These are phyloP conservation scores for Rhizomys pruinosus DNA, from an alignment of 2,113 vertebrate genomes.

Conservation along the genomic window DNA sequence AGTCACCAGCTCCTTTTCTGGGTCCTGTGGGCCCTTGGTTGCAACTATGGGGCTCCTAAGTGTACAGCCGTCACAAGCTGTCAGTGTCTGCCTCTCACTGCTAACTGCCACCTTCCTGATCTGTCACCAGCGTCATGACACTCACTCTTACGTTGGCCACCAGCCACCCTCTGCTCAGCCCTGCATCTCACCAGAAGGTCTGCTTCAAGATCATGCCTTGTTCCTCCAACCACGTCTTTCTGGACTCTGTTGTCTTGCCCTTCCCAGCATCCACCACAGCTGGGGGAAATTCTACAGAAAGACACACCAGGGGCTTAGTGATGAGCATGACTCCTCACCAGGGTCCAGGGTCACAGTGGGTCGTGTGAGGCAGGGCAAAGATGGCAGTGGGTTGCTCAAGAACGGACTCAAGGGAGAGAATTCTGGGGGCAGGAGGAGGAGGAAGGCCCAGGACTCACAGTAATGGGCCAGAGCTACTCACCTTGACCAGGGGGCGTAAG, in stretches of 20 bases:
- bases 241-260: slow-evolving; percentile 89
- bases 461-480: neutral
- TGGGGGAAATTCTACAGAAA: slow-evolving; percentile 87
- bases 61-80: no score
- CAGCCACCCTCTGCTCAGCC: rapidly evolving
- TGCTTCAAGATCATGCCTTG: slow-evolving; percentile 92
- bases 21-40: neutral
- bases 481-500: slow-evolving; percentile 93
- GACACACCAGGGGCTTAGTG: neutral
- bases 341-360: neutral
- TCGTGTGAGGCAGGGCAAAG: rapidly evolving
- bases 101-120: neutral
- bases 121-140: neutral
- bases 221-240: slow-evolving; percentile 91
- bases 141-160: neutral
- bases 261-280: slow-evolving; percentile 90
- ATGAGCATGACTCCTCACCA: neutral
- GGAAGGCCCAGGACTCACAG: rapidly evolving
- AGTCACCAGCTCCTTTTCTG: neutral
- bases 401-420: neutral
- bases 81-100: rapidly evolving
- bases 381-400: rapidly evolving
- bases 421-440: neutral
- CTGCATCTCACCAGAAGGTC: slow-evolving; percentile 91
- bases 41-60: neutral